Percentiles rank a stretch among this genome's conserved stretches.
Conservation (phyloP, 2,888 invertebrate genomes). For the Coelopa pilipes region DNA sequence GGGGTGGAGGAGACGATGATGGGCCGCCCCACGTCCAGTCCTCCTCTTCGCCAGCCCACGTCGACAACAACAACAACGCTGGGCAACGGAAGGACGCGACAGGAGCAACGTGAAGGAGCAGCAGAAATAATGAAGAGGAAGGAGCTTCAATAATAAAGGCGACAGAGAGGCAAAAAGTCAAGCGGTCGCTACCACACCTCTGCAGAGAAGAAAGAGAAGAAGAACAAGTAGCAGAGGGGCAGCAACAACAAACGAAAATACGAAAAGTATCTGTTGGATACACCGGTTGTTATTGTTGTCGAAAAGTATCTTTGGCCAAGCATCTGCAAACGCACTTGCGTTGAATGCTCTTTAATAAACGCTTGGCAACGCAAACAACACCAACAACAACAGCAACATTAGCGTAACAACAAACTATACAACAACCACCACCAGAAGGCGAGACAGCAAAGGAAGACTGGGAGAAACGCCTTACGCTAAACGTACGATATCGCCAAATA, state of each 20-base stretch:
- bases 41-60: too few species aligned
- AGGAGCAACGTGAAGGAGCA: neutral
- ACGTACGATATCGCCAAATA: neutral
- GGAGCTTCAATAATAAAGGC: neutral
- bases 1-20: conserved; percentile 44
- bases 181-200: conserved; percentile 2
- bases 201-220: neutral
- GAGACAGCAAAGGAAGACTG: neutral
- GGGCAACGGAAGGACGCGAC: neutral
- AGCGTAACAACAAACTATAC: too few species aligned
- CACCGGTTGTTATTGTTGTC: conserved; percentile 3
- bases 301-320: conserved; percentile 11
- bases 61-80: neutral
- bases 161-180: conserved; percentile 21
- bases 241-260: conserved; percentile 3
- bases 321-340: neutral
- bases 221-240: neutral
- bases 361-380: conserved; percentile 21
- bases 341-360: conserved; percentile 24
- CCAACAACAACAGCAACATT: neutral
- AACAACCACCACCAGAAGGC: too few species aligned
- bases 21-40: too few species aligned
- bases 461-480: conserved; percentile 18
- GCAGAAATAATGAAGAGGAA: neutral
- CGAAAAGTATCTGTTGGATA: neutral